Evolutionary conservation across 1,140 invertebrate species (phyloP).

Genomic region (Microplitis demolitor): DNA sequence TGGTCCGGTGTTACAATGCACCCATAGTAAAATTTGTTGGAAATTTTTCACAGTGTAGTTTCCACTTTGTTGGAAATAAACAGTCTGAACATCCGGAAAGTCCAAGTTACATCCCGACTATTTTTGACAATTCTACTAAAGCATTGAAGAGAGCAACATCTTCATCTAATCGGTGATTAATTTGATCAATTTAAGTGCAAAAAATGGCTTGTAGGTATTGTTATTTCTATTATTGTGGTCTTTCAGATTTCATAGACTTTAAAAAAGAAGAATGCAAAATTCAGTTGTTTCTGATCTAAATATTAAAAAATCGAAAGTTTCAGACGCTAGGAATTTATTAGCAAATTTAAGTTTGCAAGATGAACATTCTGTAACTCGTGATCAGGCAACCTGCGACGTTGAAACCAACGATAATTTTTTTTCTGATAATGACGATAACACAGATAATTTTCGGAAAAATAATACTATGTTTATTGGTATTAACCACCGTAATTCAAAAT

Average conservation of each 20-base stretch:
- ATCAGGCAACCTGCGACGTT: not conserved
- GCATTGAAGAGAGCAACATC: too few relatives aligned
- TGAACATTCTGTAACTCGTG: not conserved
- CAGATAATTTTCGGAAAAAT: not conserved
- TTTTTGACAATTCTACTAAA: constrained; percentile 10
- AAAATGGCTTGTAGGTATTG: not conserved
- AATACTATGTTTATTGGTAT: not conserved
- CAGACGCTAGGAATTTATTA: not conserved
- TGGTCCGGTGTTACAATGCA: too few relatives aligned
- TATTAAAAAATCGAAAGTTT: not conserved
- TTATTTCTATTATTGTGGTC: not conserved
- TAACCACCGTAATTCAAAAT: too few relatives aligned
- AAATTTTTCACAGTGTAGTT: too few relatives aligned
- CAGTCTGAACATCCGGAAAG: constrained; percentile 27
- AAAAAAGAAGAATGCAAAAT: not conserved
- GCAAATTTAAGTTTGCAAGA: not conserved
- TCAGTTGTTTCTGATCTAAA: not conserved
- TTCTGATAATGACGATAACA: not conserved
- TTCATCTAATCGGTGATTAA: too few relatives aligned
- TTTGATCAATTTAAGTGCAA: too few relatives aligned
- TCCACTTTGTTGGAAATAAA: constrained; percentile 31
- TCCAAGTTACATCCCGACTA: constrained; percentile 29
- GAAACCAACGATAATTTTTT: not conserved
- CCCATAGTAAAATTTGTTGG: too few relatives aligned
- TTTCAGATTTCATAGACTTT: not conserved